These are phyloP conservation scores for Chrysina gloriosa DNA, from an alignment of 2,888 invertebrate species.

Conservation along the genomic window DNA sequence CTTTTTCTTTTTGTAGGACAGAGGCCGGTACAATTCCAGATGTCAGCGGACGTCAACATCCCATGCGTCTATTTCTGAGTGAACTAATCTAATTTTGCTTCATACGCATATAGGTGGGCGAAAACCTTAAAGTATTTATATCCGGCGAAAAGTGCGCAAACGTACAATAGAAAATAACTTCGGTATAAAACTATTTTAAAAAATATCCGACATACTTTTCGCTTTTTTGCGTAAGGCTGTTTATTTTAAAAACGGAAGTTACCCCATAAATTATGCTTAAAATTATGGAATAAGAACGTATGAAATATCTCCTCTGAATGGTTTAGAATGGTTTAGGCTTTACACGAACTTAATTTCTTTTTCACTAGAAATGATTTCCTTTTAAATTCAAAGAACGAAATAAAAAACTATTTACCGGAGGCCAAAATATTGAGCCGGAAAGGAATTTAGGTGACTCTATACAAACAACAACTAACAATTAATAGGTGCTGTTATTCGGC, in stretches of 20 bases:
- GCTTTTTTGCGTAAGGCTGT: constrained; percentile 8
- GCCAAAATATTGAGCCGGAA: no score
- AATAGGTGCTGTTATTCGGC: no score
- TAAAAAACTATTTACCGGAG: no score
- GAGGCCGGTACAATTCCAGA: neutral
- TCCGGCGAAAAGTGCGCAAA: constrained; percentile 7
- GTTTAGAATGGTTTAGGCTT: no score
- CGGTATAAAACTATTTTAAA: constrained; percentile 23
- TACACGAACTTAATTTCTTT: no score
- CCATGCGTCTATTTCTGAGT: neutral
- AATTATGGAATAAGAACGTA: no score
- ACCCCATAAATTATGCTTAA: no score
- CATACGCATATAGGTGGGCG: constrained; percentile 8
- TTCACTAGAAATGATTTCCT: no score
- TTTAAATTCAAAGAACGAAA: no score
- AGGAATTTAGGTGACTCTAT: no score
- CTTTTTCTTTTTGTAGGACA: neutral
- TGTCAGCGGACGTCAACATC: constrained; percentile 5
- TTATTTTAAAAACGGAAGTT: constrained; percentile 13
- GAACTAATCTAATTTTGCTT: constrained; percentile 14
- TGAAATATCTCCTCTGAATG: no score
- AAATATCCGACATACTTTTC: constrained; percentile 19
- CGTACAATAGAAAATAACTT: constrained; percentile 23
- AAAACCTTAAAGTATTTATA: constrained; percentile 8
- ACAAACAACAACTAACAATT: no score